Percentiles rank a stretch among this genome's conserved stretches.
These are phyloP conservation scores for Novumbra hubbsi DNA, from an alignment of 2,797 vertebrate genomes.

Conservation along the genomic window DNA sequence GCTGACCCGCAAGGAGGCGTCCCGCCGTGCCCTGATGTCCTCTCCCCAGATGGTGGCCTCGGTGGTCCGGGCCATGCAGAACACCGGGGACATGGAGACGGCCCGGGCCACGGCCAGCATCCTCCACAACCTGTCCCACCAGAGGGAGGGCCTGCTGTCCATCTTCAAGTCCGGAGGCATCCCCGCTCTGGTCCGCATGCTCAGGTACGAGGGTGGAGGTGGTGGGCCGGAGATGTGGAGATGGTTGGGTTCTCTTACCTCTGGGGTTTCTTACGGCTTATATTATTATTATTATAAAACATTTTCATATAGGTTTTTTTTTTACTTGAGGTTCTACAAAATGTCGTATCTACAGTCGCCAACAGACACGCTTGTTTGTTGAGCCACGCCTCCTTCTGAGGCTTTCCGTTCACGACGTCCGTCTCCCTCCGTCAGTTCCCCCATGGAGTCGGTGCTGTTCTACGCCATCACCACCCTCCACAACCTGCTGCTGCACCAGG, in stretches of 20 bases:
- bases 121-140: constrained; percentile 97
- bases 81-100: constrained; percentile 94
- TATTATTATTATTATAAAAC: too few relatives aligned
- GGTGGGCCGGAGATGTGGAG: too few relatives aligned
- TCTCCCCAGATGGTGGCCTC: constrained; percentile 95
- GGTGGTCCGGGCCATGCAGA: constrained; percentile 96
- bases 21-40: constrained; percentile 89
- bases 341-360: too few relatives aligned
- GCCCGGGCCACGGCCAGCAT: constrained; percentile 94
- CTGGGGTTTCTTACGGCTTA: too few relatives aligned
- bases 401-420: background rate
- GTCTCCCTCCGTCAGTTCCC: constrained; percentile 76
- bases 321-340: too few relatives aligned
- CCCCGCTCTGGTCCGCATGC: constrained; percentile 95
- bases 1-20: constrained; percentile 94
- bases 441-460: constrained; percentile 94
- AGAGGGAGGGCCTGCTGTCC: constrained; percentile 91
- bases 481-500: constrained; percentile 97
- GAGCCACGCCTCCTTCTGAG: too few relatives aligned
- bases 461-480: constrained; percentile 98
- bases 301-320: too few relatives aligned
- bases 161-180: constrained; percentile 98
- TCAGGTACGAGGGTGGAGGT: constrained; percentile 81
- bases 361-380: too few relatives aligned
- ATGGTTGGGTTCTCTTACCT: too few relatives aligned